Evolutionary conservation across 1,140 invertebrate genomes (phyloP).

Genomic region (Bemisia tabaci): DNA sequence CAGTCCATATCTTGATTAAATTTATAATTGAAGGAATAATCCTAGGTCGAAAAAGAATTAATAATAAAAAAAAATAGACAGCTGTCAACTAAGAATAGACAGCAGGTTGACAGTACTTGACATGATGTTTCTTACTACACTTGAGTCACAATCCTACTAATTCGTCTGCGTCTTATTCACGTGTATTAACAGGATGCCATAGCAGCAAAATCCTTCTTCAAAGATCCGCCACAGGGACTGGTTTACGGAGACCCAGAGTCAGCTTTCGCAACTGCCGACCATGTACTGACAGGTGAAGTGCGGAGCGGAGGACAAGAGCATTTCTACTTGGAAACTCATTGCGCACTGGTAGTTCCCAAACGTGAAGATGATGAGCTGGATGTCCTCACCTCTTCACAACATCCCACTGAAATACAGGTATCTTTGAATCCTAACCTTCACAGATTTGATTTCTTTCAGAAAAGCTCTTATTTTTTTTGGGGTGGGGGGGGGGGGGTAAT

Average conservation of each 20-base stretch:
- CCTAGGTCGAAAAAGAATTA: no score
- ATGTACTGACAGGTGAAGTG: constrained; percentile 53
- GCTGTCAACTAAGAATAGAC: no score
- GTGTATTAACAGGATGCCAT: constrained; percentile 60
- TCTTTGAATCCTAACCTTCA: not conserved
- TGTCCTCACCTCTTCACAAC: constrained; percentile 68
- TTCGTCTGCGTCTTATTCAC: no score
- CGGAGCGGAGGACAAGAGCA: constrained; percentile 87
- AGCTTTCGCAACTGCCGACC: constrained; percentile 46
- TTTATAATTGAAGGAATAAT: no score
- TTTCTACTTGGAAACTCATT: constrained; percentile 88
- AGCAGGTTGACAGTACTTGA: no score
- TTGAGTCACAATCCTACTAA: no score
- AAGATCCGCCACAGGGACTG: constrained; percentile 34
- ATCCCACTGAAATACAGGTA: constrained; percentile 56
- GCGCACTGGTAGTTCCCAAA: constrained; percentile 55
- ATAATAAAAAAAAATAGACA: no score
- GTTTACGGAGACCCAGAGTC: constrained; percentile 48
- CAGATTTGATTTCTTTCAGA: no score
- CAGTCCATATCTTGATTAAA: no score
- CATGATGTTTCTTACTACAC: no score
- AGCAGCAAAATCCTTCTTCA: constrained; percentile 45
- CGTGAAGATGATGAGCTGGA: constrained; percentile 75
- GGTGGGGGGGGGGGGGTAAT: no score
- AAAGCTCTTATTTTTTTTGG: no score